These are phyloP conservation scores for Lates calcarifer DNA, from an alignment of 2,113 vertebrate genomes.

Conservation along the genomic window DNA sequence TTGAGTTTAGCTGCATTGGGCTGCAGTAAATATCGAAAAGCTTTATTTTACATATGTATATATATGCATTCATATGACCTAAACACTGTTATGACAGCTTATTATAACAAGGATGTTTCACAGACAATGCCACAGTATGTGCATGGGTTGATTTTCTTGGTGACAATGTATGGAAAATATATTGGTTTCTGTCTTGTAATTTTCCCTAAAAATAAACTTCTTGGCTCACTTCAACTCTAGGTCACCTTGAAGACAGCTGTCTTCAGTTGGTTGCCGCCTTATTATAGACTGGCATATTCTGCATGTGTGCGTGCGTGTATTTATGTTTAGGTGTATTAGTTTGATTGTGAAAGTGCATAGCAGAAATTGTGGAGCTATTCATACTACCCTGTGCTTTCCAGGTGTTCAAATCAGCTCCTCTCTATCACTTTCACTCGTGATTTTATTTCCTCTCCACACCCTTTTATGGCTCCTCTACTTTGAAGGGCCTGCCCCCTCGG, in stretches of 20 bases:
- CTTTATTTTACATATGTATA: not conserved
- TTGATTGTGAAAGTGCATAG: constrained; percentile 29
- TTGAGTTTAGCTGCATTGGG: not conserved
- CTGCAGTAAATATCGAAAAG: not conserved
- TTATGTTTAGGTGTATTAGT: constrained; percentile 5
- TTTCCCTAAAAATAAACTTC: constrained; percentile 5
- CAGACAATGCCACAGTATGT: not conserved
- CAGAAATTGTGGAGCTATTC: constrained; percentile 26
- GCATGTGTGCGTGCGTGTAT: constrained; percentile 5
- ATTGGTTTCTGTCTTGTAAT: constrained; percentile 19
- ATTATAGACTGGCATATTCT: constrained; percentile 39
- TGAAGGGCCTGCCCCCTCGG: constrained; percentile 23
- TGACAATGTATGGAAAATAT: not conserved
- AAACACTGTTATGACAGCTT: not conserved
- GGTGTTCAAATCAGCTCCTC: constrained; percentile 34
- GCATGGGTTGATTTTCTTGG: not conserved
- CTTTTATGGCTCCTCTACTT: constrained; percentile 32
- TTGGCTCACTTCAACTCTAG: constrained; percentile 13
- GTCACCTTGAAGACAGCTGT: constrained; percentile 61
- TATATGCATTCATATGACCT: not conserved
- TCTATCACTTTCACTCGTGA: constrained; percentile 37
- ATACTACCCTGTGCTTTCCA: constrained; percentile 12
- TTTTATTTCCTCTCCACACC: constrained; percentile 10
- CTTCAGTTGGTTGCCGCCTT: constrained; percentile 17
- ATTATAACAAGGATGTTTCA: not conserved